Conservation (phyloP, 2,888 invertebrate genomes). For the Tyria jacobaeae region DNA sequence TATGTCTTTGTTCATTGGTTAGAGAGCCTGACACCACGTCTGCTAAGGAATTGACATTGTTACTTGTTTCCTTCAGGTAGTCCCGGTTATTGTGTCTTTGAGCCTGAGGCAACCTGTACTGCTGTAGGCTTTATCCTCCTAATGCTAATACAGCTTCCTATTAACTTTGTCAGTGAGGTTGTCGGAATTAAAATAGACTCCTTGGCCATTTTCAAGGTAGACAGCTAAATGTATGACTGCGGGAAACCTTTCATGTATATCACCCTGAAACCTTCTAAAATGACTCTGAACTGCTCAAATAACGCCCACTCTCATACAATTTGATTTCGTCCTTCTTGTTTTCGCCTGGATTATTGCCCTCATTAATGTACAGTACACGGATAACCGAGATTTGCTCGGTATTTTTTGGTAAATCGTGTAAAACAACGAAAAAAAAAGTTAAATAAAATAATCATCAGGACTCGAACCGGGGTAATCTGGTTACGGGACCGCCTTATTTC, state of each 20-base stretch:
- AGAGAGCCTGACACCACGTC: slow-evolving; percentile 25
- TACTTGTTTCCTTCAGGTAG: slow-evolving; percentile 25
- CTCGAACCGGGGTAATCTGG: too few relatives aligned
- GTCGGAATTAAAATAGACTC: slow-evolving; percentile 27
- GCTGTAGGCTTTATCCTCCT: slow-evolving; percentile 27
- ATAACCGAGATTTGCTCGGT: too few relatives aligned
- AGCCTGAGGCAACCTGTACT: slow-evolving; percentile 37
- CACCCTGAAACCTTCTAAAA: slow-evolving; percentile 32
- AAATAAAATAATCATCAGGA: too few relatives aligned
- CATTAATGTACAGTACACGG: slow-evolving; percentile 27
- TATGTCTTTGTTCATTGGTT: slow-evolving; percentile 29
- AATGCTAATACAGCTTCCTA: slow-evolving; percentile 32
- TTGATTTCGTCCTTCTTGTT: slow-evolving; percentile 37
- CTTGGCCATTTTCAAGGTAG: slow-evolving; percentile 9
- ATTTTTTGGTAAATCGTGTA: too few relatives aligned
- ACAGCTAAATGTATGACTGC: slow-evolving; percentile 31
- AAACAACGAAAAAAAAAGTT: too few relatives aligned
- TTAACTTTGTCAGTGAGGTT: slow-evolving; percentile 33
- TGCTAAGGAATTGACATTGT: slow-evolving; percentile 27
- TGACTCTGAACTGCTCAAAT: slow-evolving; percentile 35
- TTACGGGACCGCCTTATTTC: too few relatives aligned
- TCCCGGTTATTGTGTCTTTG: slow-evolving; percentile 10
- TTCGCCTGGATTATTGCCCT: slow-evolving; percentile 32
- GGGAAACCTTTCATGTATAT: slow-evolving; percentile 27
- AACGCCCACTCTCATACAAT: slow-evolving; percentile 37